Evolutionary conservation across 2,797 vertebrate species (phyloP).

Genomic region (Dendrocincla tyrannina): DNA sequence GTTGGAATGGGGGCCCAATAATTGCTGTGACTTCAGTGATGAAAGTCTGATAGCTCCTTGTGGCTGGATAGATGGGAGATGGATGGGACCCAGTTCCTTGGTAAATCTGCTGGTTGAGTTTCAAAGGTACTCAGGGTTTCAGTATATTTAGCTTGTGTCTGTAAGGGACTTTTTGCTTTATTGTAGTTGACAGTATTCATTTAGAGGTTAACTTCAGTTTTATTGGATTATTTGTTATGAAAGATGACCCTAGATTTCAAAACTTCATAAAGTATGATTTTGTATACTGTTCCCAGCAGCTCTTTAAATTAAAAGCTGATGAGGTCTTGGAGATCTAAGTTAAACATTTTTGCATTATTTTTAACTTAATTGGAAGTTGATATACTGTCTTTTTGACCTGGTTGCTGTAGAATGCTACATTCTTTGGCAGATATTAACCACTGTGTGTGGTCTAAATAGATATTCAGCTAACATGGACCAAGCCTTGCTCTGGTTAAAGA

Average conservation of each 20-base stretch:
- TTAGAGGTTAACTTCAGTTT: conserved; percentile 43
- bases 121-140: neutral
- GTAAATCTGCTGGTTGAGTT: neutral
- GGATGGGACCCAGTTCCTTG: neutral
- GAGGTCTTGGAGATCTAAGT: conserved; percentile 53
- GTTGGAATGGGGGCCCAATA: neutral
- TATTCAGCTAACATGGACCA: conserved; percentile 29
- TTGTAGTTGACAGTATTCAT: conserved; percentile 5
- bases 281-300: conserved; percentile 62
- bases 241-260: conserved; percentile 54
- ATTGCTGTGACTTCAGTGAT: neutral
- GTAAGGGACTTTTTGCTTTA: neutral
- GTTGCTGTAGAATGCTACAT: conserved; percentile 70
- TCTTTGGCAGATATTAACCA: conserved; percentile 74
- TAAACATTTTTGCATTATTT: conserved; percentile 70
- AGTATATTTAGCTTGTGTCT: neutral
- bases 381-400: conserved; percentile 71
- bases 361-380: conserved; percentile 73
- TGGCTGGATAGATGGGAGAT: neutral
- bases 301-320: conserved; percentile 67
- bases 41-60: neutral
- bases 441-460: conserved; percentile 77
- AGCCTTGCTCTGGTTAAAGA: conserved; percentile 67
- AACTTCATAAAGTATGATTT: conserved; percentile 67
- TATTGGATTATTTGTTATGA: conserved; percentile 52